Conservation (phyloP, 2,113 vertebrate genomes). For the Sinosuthora webbiana region DNA sequence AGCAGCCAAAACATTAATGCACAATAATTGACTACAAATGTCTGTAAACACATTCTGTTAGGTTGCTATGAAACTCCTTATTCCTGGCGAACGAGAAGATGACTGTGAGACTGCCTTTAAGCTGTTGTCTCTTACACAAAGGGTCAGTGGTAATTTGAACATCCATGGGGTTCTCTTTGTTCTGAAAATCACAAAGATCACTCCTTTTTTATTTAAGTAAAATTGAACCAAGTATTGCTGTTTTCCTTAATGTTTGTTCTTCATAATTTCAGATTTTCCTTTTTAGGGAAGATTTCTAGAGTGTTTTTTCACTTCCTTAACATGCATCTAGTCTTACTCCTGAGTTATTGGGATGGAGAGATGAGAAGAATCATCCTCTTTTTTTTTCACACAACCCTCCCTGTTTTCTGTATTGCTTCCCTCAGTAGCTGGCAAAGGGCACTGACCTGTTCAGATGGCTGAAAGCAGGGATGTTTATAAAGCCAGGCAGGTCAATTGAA, state of each 20-base stretch:
- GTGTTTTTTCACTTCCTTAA: conserved; percentile 3
- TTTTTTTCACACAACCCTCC: neutral
- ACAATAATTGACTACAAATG: conserved; percentile 18
- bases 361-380: neutral
- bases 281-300: neutral
- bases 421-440: conserved; percentile 38
- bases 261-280: conserved; percentile 21
- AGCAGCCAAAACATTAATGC: conserved; percentile 36
- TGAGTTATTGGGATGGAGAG: neutral
- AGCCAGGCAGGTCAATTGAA: conserved; percentile 75
- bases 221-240: neutral
- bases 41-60: conserved; percentile 51
- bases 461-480: conserved; percentile 57
- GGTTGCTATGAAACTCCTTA: conserved; percentile 49
- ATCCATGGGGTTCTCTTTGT: neutral
- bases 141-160: neutral
- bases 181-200: neutral
- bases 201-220: neutral
- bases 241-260: conserved; percentile 7
- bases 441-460: conserved; percentile 58
- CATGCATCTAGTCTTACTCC: neutral
- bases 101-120: neutral
- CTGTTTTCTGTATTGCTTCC: neutral
- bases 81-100: neutral
- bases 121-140: neutral